These are phyloP conservation scores for Ciconia stormi DNA, from an alignment of 2,113 vertebrate species.

Conservation along the genomic window DNA sequence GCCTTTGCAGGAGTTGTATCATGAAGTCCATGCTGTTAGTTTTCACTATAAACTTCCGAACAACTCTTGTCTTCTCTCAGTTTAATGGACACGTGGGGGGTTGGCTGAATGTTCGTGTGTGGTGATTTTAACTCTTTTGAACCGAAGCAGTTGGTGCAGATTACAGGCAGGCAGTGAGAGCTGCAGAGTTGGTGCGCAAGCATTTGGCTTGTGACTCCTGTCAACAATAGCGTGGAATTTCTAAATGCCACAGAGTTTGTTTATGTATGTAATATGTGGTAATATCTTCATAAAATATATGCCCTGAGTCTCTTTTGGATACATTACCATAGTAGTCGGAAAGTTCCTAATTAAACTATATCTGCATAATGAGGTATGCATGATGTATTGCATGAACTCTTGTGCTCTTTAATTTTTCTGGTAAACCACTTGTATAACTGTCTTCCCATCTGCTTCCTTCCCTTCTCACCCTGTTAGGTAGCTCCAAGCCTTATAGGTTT, in stretches of 20 bases:
- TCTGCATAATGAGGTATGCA: constrained; percentile 20
- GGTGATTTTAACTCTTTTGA: not conserved
- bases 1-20: not conserved
- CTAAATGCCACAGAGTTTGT: constrained; percentile 5
- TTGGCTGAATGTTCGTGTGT: not conserved
- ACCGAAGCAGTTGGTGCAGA: not conserved
- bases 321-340: not conserved
- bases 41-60: not conserved
- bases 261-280: not conserved
- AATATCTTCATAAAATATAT: not conserved
- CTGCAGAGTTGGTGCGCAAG: not conserved
- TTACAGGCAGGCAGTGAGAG: not conserved
- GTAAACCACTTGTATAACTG: not conserved
- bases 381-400: not conserved
- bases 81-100: not conserved
- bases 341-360: constrained; percentile 1
- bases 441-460: not conserved
- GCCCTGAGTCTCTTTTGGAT: constrained; percentile 25
- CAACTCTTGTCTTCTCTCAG: not conserved
- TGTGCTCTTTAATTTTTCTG: not conserved
- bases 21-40: not conserved
- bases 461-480: not conserved
- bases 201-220: not conserved
- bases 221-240: not conserved
- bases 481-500: not conserved